Evolutionary conservation across 2,797 vertebrate species (phyloP).

Genomic region (Phoebastria nigripes): DNA sequence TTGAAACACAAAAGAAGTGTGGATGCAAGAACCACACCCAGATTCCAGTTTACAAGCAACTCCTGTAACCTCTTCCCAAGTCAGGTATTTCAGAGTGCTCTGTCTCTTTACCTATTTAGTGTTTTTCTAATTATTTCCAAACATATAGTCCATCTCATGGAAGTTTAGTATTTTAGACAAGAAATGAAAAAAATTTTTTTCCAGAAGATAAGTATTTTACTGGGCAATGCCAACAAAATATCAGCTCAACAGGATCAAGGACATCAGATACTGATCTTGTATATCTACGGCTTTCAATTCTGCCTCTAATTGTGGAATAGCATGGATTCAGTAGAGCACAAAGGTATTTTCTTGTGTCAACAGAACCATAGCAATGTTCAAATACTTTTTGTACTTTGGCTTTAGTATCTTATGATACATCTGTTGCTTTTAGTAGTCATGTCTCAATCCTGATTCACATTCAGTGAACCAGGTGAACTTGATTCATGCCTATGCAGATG

Average conservation of each 20-base stretch:
- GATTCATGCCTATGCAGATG: background rate
- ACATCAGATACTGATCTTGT: constrained; percentile 16
- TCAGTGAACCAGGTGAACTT: constrained; percentile 36
- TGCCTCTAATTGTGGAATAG: constrained; percentile 4
- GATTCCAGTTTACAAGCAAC: background rate
- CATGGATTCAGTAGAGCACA: constrained; percentile 23
- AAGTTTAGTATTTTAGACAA: background rate
- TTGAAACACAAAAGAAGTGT: background rate
- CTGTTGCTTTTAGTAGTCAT: constrained; percentile 16
- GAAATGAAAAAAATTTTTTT: background rate
- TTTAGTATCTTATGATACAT: constrained; percentile 22
- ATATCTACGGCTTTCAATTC: background rate
- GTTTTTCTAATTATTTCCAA: background rate
- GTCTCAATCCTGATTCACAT: constrained; percentile 17
- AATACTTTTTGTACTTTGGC: constrained; percentile 9
- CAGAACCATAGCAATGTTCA: background rate
- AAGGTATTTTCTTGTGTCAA: constrained; percentile 57
- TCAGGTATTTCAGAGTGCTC: background rate
- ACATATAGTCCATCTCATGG: background rate
- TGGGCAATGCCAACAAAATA: background rate
- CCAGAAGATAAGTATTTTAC: background rate
- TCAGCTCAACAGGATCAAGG: background rate
- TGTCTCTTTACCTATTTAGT: background rate
- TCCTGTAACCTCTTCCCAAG: background rate
- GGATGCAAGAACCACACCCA: background rate